Conservation (phyloP, 1,140 invertebrate species). For the Leptopilina boulardi region DNA sequence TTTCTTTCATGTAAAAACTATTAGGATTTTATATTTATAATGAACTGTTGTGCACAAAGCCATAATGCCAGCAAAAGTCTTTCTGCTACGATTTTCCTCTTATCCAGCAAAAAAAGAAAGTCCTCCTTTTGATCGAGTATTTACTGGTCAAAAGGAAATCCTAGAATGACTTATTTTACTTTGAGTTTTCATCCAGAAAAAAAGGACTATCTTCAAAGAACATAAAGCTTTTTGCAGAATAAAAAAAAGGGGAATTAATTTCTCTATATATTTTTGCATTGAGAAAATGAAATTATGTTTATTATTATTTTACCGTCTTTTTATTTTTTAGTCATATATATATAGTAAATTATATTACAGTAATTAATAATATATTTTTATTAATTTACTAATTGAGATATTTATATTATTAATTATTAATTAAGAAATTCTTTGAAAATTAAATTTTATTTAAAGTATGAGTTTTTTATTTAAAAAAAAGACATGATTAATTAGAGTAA, state of each 20-base stretch:
- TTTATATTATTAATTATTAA: no score
- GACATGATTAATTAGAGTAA: no score
- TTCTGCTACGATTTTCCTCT: neutral
- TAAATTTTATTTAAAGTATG: no score
- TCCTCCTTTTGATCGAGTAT: conserved; percentile 20
- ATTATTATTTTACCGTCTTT: no score
- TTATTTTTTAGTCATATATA: no score
- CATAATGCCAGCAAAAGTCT: neutral
- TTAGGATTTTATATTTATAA: neutral
- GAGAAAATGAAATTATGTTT: no score
- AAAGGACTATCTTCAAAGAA: neutral
- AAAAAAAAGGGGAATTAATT: neutral
- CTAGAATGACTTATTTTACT: neutral
- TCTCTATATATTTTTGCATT: neutral
- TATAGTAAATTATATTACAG: no score
- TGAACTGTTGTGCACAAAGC: conserved; percentile 17
- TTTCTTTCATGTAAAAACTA: no score
- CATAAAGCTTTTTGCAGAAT: neutral
- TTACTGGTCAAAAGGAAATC: conserved; percentile 29
- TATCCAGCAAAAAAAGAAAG: neutral
- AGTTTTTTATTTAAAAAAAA: no score
- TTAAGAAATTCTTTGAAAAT: no score
- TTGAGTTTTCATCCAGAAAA: neutral
- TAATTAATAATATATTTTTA: no score
- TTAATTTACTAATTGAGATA: no score